Evolutionary conservation across 2,888 invertebrate genomes (phyloP).

Genomic region (Chloromyia formosa): DNA sequence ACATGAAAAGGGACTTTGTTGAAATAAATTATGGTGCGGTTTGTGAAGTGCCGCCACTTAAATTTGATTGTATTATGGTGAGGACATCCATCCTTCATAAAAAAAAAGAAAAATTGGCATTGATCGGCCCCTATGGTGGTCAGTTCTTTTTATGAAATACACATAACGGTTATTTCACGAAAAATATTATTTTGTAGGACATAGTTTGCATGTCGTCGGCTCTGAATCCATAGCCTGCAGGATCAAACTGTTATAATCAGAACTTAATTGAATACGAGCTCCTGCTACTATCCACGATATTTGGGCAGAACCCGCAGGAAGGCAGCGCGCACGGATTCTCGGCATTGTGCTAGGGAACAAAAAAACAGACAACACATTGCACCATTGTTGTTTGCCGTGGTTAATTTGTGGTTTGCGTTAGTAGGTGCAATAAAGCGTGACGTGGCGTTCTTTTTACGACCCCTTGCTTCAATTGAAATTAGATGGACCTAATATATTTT

Average conservation of each 20-base stretch:
- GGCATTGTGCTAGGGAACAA: not conserved
- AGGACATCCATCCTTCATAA: not conserved
- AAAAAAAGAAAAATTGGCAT: not conserved
- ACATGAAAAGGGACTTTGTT: not conserved
- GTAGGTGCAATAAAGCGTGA: slow-evolving; percentile 39
- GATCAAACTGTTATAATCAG: not conserved
- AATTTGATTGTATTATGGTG: slow-evolving; percentile 11
- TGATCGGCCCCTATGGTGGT: not conserved
- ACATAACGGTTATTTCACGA: too few species aligned
- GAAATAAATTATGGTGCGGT: not conserved
- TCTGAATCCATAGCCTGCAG: too few species aligned
- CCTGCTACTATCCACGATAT: not conserved
- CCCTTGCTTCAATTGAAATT: slow-evolving; percentile 23
- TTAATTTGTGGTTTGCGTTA: slow-evolving; percentile 41
- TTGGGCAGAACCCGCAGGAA: too few species aligned
- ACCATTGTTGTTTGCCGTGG: slow-evolving; percentile 23
- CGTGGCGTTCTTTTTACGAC: slow-evolving; percentile 12
- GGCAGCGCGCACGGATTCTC: too few species aligned
- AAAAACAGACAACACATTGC: slow-evolving; percentile 13
- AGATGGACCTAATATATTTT: slow-evolving; percentile 36
- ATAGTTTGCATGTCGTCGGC: too few species aligned
- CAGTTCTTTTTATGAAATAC: not conserved
- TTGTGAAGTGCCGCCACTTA: not conserved
- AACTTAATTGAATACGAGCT: not conserved
- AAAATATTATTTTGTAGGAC: too few species aligned